phyloP scores from a whole-genome alignment of 2,797 vertebrate species.

The Danionella dracula region DNA sequence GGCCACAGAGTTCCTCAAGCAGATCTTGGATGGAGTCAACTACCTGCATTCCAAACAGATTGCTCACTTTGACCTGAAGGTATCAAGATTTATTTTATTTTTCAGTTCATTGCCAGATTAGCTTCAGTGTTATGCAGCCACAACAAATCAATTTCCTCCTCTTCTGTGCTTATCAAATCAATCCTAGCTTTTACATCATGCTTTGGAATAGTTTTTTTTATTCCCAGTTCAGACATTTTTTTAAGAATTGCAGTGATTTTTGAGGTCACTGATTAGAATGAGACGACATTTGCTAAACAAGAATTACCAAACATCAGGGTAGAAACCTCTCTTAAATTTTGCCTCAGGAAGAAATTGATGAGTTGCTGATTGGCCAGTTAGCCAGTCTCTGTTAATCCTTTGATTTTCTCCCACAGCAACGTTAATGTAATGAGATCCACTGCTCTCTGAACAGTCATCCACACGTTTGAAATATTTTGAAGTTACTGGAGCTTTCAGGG shows the following conservation, averaged over 20 bases:
- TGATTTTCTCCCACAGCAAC: neutral
- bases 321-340: too few relatives aligned
- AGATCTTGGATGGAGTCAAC: slow-evolving; percentile 93
- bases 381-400: slow-evolving; percentile 4
- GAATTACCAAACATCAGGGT: too few relatives aligned
- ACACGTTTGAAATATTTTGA: slow-evolving; percentile 28
- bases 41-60: slow-evolving; percentile 94
- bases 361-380: neutral
- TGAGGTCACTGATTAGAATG: too few relatives aligned
- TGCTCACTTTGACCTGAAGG: slow-evolving; percentile 98
- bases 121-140: neutral
- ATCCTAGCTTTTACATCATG: neutral
- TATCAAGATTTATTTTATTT: slow-evolving; percentile 44
- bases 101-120: slow-evolving; percentile 12
- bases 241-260: too few relatives aligned
- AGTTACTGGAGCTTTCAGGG: slow-evolving; percentile 31
- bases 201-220: too few relatives aligned
- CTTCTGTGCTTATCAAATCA: neutral
- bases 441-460: slow-evolving; percentile 3
- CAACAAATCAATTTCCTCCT: slow-evolving; percentile 41
- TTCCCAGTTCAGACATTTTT: neutral
- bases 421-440: slow-evolving; percentile 16
- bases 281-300: too few relatives aligned
- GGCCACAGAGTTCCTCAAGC: slow-evolving; percentile 96
- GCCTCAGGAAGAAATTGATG: too few relatives aligned